Percentiles rank a stretch among this genome's conserved stretches.
These are phyloP conservation scores for Notolepis coatsorum DNA, from an alignment of 2,797 vertebrate species.

Conservation along the genomic window DNA sequence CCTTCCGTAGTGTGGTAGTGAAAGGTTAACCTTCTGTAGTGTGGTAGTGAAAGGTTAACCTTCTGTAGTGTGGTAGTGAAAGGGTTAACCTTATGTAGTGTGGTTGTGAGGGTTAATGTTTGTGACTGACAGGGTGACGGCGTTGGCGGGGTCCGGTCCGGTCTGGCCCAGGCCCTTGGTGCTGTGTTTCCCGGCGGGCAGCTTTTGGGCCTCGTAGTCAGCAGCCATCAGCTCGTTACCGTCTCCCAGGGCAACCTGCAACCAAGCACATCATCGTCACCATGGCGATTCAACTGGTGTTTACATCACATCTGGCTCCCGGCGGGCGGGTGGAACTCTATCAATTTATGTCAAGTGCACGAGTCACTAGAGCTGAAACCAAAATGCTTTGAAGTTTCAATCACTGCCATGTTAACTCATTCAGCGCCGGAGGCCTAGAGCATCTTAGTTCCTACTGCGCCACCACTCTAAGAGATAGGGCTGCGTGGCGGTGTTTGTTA, in stretches of 20 bases:
- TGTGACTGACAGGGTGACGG: constrained; percentile 81
- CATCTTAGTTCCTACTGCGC: too few relatives aligned
- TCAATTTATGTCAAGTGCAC: too few relatives aligned
- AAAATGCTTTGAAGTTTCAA: neutral
- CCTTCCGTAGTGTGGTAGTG: too few relatives aligned
- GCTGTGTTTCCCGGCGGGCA: constrained; percentile 88
- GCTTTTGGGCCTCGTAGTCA: constrained; percentile 81
- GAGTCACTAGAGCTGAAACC: neutral
- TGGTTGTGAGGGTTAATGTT: neutral
- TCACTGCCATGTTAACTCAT: neutral
- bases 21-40: too few relatives aligned
- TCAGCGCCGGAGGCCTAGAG: too few relatives aligned
- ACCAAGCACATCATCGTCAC: constrained; percentile 5
- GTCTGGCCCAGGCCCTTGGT: constrained; percentile 90
- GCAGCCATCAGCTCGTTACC: constrained; percentile 85
- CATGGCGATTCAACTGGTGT: neutral
- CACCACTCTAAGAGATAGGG: too few relatives aligned
- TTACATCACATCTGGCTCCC: neutral
- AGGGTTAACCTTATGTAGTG: too few relatives aligned
- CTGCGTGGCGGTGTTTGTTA: too few relatives aligned
- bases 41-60: too few relatives aligned
- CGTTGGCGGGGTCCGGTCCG: constrained; percentile 79
- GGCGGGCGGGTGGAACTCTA: too few relatives aligned
- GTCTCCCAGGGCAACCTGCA: constrained; percentile 91
- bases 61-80: too few relatives aligned